A percentile compares a stretch with the other conserved stretches of the same genome.
phyloP scores from a whole-genome alignment of 2,888 invertebrate genomes.

The Nomada fucata region DNA sequence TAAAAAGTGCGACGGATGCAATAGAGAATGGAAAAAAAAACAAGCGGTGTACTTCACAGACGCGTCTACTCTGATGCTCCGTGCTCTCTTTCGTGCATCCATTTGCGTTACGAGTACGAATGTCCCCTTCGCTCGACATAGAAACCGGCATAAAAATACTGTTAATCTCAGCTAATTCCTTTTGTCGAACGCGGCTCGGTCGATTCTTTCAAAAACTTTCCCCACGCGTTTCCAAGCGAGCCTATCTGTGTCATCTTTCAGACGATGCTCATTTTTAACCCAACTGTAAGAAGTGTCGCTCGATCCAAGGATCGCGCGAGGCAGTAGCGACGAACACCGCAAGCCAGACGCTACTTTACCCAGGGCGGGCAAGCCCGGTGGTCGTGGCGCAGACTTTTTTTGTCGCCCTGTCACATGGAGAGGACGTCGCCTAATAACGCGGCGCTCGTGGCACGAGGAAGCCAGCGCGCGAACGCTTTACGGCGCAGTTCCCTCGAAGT shows the following conservation, averaged over 20 bases:
- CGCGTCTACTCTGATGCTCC: no score
- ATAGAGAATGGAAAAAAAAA: background rate
- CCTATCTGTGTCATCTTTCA: background rate
- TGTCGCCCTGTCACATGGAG: background rate
- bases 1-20: background rate
- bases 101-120: no score
- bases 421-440: slow-evolving; percentile 29
- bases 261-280: background rate
- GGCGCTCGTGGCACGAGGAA: slow-evolving; percentile 16
- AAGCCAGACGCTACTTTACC: background rate
- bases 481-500: slow-evolving; percentile 51
- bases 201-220: slow-evolving; percentile 22
- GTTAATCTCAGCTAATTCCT: slow-evolving; percentile 44
- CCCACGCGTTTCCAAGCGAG: background rate
- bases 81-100: no score
- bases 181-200: slow-evolving; percentile 34
- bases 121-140: no score
- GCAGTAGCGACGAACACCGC: background rate
- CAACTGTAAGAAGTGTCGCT: background rate
- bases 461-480: slow-evolving; percentile 45
- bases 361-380: background rate
- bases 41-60: background rate
- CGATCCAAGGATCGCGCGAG: background rate
- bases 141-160: slow-evolving; percentile 30
- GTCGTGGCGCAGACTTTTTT: background rate